phyloP scores from a whole-genome alignment of 2,113 vertebrate genomes.

The human region DNA sequence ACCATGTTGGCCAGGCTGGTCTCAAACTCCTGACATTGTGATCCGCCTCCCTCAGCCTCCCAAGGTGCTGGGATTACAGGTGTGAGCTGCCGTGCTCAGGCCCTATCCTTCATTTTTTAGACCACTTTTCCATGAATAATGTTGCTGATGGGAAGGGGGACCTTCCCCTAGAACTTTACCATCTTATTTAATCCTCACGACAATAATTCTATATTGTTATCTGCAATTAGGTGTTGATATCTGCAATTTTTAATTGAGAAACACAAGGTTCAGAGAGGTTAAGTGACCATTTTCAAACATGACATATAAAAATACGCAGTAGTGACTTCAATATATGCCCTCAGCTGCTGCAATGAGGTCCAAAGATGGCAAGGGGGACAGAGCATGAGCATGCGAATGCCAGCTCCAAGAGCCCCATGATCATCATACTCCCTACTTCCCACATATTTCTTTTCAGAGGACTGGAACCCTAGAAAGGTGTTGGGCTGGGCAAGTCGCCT shows the following conservation, averaged over 20 bases:
- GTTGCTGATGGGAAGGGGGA: background rate
- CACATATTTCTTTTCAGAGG: background rate
- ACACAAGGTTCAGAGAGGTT: background rate
- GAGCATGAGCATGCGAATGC: background rate
- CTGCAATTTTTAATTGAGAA: constrained; percentile 12
- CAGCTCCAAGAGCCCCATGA: background rate
- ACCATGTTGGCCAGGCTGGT: too few species aligned
- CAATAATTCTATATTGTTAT: background rate
- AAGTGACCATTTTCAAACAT: background rate
- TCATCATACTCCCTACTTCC: background rate
- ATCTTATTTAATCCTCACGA: background rate
- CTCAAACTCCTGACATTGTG: too few species aligned
- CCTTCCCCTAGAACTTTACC: background rate
- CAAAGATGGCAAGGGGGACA: background rate
- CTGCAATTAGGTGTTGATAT: background rate
- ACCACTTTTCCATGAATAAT: background rate
- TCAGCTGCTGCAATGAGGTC: background rate
- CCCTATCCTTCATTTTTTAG: background rate
- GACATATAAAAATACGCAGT: background rate
- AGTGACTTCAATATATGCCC: background rate
- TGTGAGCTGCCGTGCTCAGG: background rate
- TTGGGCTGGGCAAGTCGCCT: background rate
- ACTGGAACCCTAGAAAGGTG: background rate
- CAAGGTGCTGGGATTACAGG: too few species aligned
- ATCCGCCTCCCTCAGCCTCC: too few species aligned